A percentile compares a stretch with the other conserved stretches of the same genome.
Conservation (phyloP, 2,888 invertebrate genomes). For the Bursaphelenchus okinawaensis region DNA sequence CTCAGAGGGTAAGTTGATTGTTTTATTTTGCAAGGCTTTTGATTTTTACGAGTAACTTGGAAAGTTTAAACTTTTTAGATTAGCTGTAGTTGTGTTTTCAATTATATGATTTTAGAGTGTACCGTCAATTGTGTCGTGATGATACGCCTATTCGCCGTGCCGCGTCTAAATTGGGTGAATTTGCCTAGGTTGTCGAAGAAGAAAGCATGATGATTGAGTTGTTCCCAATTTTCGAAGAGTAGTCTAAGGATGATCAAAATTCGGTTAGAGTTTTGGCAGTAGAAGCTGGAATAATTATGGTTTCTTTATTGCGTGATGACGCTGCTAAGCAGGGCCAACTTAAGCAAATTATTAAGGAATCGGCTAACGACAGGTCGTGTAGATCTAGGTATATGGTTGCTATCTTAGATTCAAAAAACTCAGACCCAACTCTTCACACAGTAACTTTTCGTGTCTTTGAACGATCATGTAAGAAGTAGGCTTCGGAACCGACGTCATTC, state of each 20-base stretch:
- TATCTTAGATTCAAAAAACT: no score
- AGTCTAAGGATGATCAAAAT: slow-evolving; percentile 95
- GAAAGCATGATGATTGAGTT: slow-evolving; percentile 92
- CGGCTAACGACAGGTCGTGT: slow-evolving; percentile 74
- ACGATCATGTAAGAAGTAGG: slow-evolving; percentile 8
- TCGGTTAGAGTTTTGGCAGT: slow-evolving; percentile 92
- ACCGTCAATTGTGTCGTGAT: slow-evolving; percentile 90
- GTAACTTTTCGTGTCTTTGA: not conserved
- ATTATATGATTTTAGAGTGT: slow-evolving; percentile 66
- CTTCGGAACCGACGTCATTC: slow-evolving; percentile 25
- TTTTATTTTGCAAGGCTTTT: no score
- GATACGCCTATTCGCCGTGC: slow-evolving; percentile 99
- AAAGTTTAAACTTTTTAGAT: no score
- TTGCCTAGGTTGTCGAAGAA: slow-evolving; percentile 90
- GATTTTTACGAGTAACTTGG: no score
- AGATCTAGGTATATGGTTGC: slow-evolving; percentile 67
- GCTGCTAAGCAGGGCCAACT: slow-evolving; percentile 74
- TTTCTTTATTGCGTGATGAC: slow-evolving; percentile 74
- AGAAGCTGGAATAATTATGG: slow-evolving; percentile 92
- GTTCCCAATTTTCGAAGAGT: slow-evolving; percentile 88
- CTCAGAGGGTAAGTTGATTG: slow-evolving; percentile 59
- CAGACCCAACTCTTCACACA: not conserved
- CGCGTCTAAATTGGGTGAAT: slow-evolving; percentile 92
- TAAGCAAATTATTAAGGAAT: slow-evolving; percentile 86
- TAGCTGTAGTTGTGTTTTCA: not conserved